Evolutionary conservation across 2,888 invertebrate genomes (phyloP).

Genomic region (Tenodera sinensis): DNA sequence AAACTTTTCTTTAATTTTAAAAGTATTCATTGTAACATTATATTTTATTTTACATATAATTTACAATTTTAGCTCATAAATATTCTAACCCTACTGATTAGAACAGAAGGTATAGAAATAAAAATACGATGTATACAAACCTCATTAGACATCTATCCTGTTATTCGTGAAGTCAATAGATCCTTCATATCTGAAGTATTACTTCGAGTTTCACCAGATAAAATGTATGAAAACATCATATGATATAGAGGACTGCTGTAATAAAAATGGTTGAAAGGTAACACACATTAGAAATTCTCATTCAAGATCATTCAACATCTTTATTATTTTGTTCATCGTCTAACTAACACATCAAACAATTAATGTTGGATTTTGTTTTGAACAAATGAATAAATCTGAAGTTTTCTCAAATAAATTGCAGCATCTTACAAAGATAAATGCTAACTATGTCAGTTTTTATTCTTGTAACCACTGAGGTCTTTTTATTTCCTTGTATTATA

Average conservation of each 20-base stretch:
- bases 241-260: neutral
- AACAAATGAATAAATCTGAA: neutral
- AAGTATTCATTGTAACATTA: too few species aligned
- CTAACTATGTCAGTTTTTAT: neutral
- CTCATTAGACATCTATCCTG: too few species aligned
- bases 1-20: too few species aligned
- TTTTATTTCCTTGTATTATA: neutral
- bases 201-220: too few species aligned
- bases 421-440: neutral
- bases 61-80: too few species aligned
- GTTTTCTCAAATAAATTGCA: neutral
- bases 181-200: too few species aligned
- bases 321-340: neutral
- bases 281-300: neutral
- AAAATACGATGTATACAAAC: too few species aligned
- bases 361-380: constrained; percentile 7
- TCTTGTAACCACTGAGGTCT: neutral
- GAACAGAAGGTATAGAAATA: too few species aligned
- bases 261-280: neutral
- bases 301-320: neutral
- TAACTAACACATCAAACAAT: constrained; percentile 19
- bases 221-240: too few species aligned
- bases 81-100: too few species aligned
- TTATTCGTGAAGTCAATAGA: too few species aligned
- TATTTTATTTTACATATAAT: too few species aligned